Conservation (phyloP, 1,140 invertebrate species). For the Aphis gossypii region DNA sequence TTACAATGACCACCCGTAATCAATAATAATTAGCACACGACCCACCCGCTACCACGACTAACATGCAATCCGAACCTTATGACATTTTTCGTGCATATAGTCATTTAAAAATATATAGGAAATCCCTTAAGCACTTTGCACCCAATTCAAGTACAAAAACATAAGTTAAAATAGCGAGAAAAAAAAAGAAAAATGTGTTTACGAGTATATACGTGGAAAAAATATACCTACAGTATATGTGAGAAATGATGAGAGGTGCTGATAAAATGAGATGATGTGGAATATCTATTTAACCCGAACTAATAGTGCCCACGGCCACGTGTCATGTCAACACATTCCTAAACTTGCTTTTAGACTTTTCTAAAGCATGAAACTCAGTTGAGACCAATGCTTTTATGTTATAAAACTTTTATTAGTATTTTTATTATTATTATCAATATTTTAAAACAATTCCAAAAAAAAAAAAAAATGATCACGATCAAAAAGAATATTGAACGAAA, state of each 20-base stretch:
- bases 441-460: not conserved
- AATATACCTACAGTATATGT: not conserved
- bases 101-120: not conserved
- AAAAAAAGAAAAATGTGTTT: not conserved
- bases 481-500: not conserved
- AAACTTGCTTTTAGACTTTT: not conserved
- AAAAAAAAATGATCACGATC: not conserved
- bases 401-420: constrained; percentile 26
- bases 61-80: not conserved
- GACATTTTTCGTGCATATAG: not conserved
- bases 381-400: not conserved
- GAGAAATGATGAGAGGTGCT: not conserved
- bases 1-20: constrained; percentile 45
- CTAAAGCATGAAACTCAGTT: not conserved
- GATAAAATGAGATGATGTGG: not conserved
- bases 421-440: not conserved
- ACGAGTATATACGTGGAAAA: not conserved
- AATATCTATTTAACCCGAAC: not conserved
- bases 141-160: not conserved
- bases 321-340: constrained; percentile 31
- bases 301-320: not conserved
- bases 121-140: not conserved
- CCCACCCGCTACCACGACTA: not conserved
- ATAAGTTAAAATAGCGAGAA: not conserved
- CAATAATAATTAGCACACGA: constrained; percentile 42